A percentile compares a stretch with the other conserved stretches of the same genome.
Conservation (phyloP, 64 coral and sea anemone genomes). For the Montipora sp. region DNA sequence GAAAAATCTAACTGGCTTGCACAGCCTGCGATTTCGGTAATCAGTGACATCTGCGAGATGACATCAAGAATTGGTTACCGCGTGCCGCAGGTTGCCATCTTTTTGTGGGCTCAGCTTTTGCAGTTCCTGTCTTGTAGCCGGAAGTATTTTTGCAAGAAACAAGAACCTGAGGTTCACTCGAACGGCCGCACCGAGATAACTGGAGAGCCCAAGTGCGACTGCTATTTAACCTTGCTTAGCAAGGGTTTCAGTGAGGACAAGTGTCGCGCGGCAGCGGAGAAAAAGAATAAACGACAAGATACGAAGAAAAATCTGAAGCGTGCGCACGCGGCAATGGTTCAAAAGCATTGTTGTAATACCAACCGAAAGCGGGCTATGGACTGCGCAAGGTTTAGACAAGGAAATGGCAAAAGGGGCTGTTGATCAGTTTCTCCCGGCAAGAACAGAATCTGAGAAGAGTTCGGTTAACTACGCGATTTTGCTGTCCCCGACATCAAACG, state of each 20-base stretch:
- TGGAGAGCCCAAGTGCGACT: not conserved
- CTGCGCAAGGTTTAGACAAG: not conserved
- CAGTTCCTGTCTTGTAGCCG: slow-evolving; percentile 20
- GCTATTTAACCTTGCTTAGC: not conserved
- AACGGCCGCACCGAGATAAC: not conserved
- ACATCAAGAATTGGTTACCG: not conserved
- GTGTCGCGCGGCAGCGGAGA: not conserved
- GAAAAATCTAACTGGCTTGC: not conserved
- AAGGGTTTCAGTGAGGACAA: slow-evolving; percentile 16
- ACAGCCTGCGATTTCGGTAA: not conserved
- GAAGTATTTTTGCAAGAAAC: not conserved
- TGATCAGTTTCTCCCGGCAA: not conserved
- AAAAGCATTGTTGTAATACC: slow-evolving; percentile 2
- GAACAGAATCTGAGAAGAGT: no score
- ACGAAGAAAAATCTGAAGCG: slow-evolving; percentile 37
- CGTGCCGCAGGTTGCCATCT: slow-evolving; percentile 7
- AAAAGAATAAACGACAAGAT: slow-evolving; percentile 11
- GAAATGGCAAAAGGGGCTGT: slow-evolving; percentile 11
- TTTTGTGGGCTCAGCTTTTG: slow-evolving; percentile 23
- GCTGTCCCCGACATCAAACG: no score
- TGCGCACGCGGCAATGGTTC: not conserved
- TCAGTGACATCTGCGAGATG: slow-evolving; percentile 36
- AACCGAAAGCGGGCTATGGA: slow-evolving; percentile 40
- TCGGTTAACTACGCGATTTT: no score
- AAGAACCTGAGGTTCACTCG: not conserved